phyloP scores from a whole-genome alignment of 2,113 vertebrate genomes.

The Stegostoma tigrinum region DNA sequence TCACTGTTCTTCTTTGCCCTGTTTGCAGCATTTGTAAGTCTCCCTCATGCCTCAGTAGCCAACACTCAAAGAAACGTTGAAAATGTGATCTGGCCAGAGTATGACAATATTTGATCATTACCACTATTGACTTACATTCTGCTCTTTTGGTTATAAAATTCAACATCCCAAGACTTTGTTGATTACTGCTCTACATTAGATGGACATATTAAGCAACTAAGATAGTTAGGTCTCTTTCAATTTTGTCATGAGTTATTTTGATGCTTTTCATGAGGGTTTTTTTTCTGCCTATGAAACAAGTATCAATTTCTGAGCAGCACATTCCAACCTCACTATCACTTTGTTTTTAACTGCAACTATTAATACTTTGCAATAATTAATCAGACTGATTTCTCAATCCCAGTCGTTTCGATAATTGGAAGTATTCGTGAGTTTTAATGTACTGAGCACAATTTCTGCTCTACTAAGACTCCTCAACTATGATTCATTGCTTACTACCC shows the following conservation, averaged over 20 bases:
- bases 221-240: neutral
- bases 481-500: neutral
- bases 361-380: neutral
- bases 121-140: neutral
- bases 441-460: neutral
- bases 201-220: neutral
- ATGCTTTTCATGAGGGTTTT: neutral
- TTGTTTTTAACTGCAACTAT: neutral
- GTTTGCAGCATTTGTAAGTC: neutral
- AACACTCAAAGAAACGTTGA: neutral
- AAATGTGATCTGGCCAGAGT: neutral
- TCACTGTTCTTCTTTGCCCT: neutral
- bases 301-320: neutral
- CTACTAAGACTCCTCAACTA: neutral
- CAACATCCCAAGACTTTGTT: neutral
- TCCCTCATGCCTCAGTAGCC: neutral
- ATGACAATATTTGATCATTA: neutral
- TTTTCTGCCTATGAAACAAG: neutral
- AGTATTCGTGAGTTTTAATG: neutral
- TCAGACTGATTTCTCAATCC: neutral
- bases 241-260: neutral
- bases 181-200: neutral
- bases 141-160: neutral
- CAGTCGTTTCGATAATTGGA: neutral
- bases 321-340: neutral